phyloP scores from a whole-genome alignment of 2,113 vertebrate species.

The Hemicordylus capensis region DNA sequence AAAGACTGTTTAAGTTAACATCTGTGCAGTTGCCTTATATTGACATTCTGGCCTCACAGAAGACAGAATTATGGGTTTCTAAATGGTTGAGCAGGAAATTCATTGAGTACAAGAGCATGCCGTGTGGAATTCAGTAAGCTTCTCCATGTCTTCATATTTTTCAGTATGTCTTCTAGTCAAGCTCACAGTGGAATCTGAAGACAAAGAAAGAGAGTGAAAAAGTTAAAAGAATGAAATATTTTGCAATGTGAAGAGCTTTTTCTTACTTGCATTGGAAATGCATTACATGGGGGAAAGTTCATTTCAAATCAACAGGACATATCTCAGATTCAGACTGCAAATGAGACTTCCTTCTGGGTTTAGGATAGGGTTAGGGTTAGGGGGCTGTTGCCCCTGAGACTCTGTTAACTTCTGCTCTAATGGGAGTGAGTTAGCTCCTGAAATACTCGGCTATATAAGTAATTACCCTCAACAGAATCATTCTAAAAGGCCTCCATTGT shows the following conservation, averaged over 20 bases:
- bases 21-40: no score
- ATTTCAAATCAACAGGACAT: neutral
- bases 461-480: no score
- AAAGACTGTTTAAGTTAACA: no score
- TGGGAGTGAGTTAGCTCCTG: no score
- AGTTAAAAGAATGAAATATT: neutral
- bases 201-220: slow-evolving; percentile 14
- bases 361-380: neutral
- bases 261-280: neutral
- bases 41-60: no score
- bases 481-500: no score
- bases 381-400: no score
- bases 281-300: neutral
- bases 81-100: no score
- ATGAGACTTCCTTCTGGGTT: neutral
- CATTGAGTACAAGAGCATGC: neutral
- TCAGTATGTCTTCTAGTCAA: neutral
- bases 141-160: slow-evolving; percentile 31
- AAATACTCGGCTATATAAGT: no score
- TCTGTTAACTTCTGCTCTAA: no score
- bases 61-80: no score
- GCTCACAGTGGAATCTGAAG: slow-evolving; percentile 55
- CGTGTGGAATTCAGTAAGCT: slow-evolving; percentile 52
- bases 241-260: neutral
- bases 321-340: neutral